Evolutionary conservation across 2,113 vertebrate genomes (phyloP).

Genomic region (Vulpes ferrilata): DNA sequence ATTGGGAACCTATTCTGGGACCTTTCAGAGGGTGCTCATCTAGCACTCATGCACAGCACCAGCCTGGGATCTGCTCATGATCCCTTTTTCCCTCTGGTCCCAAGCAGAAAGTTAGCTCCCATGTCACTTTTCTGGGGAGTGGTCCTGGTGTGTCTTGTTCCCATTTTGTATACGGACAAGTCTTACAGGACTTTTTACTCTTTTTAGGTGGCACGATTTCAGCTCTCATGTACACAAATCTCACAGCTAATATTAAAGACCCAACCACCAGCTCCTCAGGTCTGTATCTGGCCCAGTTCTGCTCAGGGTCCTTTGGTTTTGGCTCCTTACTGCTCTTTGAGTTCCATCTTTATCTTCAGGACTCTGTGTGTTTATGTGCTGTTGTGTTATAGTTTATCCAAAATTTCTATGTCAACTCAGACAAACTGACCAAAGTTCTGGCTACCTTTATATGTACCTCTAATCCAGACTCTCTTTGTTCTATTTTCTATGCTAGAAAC

Average conservation of each 20-base stretch:
- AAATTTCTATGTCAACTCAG: not conserved
- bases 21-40: not conserved
- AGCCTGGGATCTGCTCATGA: not conserved
- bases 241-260: not conserved
- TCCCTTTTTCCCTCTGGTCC: not conserved
- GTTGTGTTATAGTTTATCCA: not conserved
- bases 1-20: not conserved
- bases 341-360: not conserved
- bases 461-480: slow-evolving; percentile 17
- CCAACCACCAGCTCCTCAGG: not conserved
- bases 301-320: not conserved
- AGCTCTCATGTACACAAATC: not conserved
- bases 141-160: not conserved
- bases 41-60: not conserved
- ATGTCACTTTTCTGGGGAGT: not conserved
- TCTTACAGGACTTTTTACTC: not conserved
- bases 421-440: not conserved
- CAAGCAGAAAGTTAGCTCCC: not conserved
- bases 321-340: not conserved
- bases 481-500: not conserved
- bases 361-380: not conserved
- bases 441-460: not conserved
- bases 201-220: not conserved
- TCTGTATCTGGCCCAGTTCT: not conserved
- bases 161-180: not conserved